These are phyloP conservation scores for Drosophila pegasa DNA, from an alignment of 2,888 invertebrate species.

Conservation along the genomic window DNA sequence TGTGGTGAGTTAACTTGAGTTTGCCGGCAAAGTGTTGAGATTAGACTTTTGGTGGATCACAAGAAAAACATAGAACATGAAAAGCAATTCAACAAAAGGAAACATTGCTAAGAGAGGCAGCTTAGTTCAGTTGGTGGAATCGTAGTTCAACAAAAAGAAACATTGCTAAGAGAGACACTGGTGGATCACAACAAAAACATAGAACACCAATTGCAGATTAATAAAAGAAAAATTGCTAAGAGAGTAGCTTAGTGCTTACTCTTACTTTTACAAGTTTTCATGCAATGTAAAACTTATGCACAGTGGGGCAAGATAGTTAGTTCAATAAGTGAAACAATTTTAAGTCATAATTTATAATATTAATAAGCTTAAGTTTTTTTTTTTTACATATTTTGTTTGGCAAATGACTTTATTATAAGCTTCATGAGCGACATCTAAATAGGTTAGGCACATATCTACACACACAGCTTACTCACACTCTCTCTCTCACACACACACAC, in stretches of 20 bases:
- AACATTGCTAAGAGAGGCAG: no score
- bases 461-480: no score
- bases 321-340: no score
- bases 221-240: not conserved
- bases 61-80: not conserved
- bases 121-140: no score
- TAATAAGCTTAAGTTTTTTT: no score
- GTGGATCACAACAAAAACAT: no score
- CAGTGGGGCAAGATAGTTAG: no score
- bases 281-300: not conserved
- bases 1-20: not conserved
- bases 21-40: not conserved
- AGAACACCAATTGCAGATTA: no score
- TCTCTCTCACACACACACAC: conserved; percentile 12
- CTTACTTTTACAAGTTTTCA: not conserved
- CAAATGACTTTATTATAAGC: not conserved
- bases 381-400: not conserved
- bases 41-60: not conserved
- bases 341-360: no score
- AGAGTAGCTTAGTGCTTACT: not conserved
- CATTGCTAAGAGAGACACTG: no score
- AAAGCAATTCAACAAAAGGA: no score
- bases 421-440: not conserved
- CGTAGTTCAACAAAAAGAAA: no score
- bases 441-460: not conserved